These are phyloP conservation scores for Acrocephalus scirpaceus DNA, from an alignment of 2,797 vertebrate species.

Conservation along the genomic window DNA sequence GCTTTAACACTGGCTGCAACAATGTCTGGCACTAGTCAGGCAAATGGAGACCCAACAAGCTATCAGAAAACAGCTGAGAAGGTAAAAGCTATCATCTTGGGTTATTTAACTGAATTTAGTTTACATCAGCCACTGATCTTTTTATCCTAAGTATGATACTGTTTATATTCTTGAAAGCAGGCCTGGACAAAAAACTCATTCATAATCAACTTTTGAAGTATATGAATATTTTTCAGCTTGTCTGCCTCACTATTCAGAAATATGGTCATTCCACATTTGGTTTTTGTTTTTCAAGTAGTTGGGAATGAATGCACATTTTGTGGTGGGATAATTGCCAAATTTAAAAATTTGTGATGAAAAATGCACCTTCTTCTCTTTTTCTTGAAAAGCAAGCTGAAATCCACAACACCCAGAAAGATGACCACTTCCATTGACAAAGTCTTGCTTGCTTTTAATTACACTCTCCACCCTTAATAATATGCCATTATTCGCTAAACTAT, in stretches of 20 bases:
- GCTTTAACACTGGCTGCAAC: not conserved
- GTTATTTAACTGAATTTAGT: not conserved
- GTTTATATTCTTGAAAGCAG: not conserved
- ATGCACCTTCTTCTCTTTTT: not conserved
- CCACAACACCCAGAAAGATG: not conserved
- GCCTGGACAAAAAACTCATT: not conserved
- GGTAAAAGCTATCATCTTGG: not conserved
- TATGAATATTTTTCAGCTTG: not conserved
- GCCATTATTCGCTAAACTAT: not conserved
- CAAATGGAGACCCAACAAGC: not conserved
- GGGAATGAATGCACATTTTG: not conserved
- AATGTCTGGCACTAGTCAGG: not conserved
- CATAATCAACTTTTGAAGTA: not conserved
- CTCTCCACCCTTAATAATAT: not conserved
- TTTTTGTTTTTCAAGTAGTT: not conserved
- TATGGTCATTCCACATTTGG: not conserved
- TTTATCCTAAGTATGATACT: not conserved
- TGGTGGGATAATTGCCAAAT: not conserved
- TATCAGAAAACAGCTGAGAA: not conserved
- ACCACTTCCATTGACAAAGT: not conserved
- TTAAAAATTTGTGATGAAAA: not conserved
- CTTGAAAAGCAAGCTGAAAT: not conserved
- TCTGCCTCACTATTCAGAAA: not conserved
- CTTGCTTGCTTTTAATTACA: not conserved
- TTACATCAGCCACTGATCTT: not conserved